phyloP scores from a whole-genome alignment of 2,113 vertebrate species.

The Sylvia atricapilla region DNA sequence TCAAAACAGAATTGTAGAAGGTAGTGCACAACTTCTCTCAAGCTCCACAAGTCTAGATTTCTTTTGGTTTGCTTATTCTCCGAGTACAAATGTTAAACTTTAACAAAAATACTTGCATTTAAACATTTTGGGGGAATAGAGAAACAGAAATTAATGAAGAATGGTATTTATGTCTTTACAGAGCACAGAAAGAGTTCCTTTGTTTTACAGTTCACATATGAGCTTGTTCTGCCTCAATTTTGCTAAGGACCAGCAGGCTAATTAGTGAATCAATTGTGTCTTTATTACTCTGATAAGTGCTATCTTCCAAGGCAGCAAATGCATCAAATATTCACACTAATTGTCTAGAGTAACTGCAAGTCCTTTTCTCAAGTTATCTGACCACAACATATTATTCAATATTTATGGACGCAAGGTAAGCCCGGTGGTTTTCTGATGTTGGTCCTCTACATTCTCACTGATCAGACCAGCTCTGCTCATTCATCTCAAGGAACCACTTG shows the following conservation, averaged over 20 bases:
- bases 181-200: background rate
- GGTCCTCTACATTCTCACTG: background rate
- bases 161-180: background rate
- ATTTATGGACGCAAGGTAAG: background rate
- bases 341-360: background rate
- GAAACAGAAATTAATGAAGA: background rate
- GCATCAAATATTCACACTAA: fast-evolving
- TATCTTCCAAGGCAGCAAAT: background rate
- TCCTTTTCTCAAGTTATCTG: background rate
- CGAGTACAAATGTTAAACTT: background rate
- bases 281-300: background rate
- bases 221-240: background rate
- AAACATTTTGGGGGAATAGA: background rate
- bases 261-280: background rate
- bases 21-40: background rate
- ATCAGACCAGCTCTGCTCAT: background rate
- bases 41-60: background rate
- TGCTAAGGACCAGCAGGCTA: background rate
- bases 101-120: background rate
- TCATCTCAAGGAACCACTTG: background rate
- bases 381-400: background rate
- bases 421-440: background rate
- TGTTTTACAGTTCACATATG: background rate
- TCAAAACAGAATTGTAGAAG: background rate
- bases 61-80: background rate